Evolutionary conservation across 2,888 invertebrate genomes (phyloP).

Genomic region (Lasioglossum lativentre): DNA sequence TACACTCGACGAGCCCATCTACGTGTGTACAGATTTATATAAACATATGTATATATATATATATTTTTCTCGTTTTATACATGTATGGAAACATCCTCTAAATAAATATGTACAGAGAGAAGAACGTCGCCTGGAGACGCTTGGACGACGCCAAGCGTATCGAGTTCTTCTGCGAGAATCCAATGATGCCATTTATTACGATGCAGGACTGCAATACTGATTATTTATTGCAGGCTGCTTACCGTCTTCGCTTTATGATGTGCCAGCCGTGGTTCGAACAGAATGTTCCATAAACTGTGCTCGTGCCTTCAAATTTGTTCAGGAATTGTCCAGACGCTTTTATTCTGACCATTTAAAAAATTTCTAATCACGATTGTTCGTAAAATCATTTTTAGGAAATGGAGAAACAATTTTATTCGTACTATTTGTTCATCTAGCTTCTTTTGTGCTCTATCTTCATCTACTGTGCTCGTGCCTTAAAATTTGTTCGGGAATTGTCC

Average conservation of each 20-base stretch:
- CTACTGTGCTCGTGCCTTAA: neutral
- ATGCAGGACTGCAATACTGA: constrained; percentile 2
- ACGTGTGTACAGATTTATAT: constrained; percentile 35
- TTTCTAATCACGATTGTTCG: too few species aligned
- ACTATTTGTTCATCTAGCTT: too few species aligned
- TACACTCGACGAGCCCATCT: neutral
- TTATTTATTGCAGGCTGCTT: neutral
- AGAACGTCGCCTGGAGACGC: constrained; percentile 59
- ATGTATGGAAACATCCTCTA: constrained; percentile 53
- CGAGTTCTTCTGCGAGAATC: constrained; percentile 55
- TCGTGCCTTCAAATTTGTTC: neutral
- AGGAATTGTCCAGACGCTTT: neutral
- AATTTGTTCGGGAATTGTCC: neutral
- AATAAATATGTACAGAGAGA: constrained; percentile 57
- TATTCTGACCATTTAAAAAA: too few species aligned
- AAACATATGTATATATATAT: constrained; percentile 10
- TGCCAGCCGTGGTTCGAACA: too few species aligned
- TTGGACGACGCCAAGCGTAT: constrained; percentile 62
- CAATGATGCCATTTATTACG: constrained; percentile 34
- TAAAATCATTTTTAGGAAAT: too few species aligned
- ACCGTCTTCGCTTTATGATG: neutral
- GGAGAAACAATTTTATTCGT: too few species aligned
- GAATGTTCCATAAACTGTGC: neutral
- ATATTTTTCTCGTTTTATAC: constrained; percentile 50
- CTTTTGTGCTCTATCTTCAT: too few species aligned